These are phyloP conservation scores for Idaea dimidiata DNA, from an alignment of 2,888 invertebrate species.

Conservation along the genomic window DNA sequence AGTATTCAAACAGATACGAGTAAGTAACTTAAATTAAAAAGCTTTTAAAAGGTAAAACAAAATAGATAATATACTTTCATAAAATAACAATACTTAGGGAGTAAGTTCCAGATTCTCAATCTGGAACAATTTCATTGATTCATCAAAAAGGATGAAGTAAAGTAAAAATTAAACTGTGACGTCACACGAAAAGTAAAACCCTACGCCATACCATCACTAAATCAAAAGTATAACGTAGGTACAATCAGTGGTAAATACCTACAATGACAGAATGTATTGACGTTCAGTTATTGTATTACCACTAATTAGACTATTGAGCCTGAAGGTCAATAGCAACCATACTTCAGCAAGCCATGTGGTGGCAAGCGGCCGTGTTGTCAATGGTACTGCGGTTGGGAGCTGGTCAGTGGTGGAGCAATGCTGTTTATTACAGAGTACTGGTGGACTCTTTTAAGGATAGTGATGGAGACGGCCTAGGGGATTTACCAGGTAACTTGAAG, in stretches of 20 bases:
- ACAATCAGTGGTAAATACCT: not conserved
- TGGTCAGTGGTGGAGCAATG: conserved; percentile 87
- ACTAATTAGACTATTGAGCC: too few relatives aligned
- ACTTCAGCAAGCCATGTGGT: conserved; percentile 43
- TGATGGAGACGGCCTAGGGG: conserved; percentile 92
- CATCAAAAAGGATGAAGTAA: too few relatives aligned
- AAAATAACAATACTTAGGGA: too few relatives aligned
- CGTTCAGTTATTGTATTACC: too few relatives aligned
- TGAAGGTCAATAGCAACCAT: not conserved
- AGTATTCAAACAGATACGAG: too few relatives aligned
- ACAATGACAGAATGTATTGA: not conserved
- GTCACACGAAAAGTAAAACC: not conserved
- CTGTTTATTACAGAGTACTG: conserved; percentile 90
- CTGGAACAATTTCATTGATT: too few relatives aligned
- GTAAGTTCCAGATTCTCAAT: too few relatives aligned
- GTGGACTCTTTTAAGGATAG: conserved; percentile 92
- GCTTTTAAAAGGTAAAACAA: too few relatives aligned
- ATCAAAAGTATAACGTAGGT: not conserved
- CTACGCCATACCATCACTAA: not conserved
- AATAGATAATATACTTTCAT: too few relatives aligned
- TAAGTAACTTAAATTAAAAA: too few relatives aligned
- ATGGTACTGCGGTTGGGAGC: conserved; percentile 24
- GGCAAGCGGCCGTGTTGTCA: conserved; percentile 41
- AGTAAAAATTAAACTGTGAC: too few relatives aligned
- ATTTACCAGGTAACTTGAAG: conserved; percentile 83